Evolutionary conservation across 53 echinoderm and acorn worm genomes (phyloP).

Genomic region (Henricia sp.): DNA sequence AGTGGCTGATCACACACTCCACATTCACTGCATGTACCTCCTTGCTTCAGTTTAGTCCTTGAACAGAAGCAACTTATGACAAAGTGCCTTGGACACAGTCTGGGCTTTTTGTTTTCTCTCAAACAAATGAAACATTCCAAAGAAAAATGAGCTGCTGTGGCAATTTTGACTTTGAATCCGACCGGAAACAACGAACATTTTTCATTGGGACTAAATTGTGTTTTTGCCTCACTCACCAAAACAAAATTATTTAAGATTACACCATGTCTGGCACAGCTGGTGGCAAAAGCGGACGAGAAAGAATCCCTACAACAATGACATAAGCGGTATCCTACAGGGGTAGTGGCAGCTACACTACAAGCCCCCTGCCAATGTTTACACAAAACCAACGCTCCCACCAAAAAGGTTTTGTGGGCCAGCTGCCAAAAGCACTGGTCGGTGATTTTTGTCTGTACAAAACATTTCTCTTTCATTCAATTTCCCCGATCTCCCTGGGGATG

Average conservation of each 20-base stretch:
- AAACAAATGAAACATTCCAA: too few relatives aligned
- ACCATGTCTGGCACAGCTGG: conserved; percentile 30
- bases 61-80: neutral
- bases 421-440: conserved; percentile 27
- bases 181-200: too few relatives aligned
- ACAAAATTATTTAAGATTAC: conserved; percentile 26
- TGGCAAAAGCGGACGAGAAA: conserved; percentile 1
- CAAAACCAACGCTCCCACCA: conserved; percentile 12
- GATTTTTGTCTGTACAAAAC: neutral
- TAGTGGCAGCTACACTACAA: neutral
- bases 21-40: too few relatives aligned
- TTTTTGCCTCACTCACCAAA: neutral
- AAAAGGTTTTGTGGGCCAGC: conserved; percentile 15
- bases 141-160: too few relatives aligned
- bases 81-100: too few relatives aligned
- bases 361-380: conserved; percentile 35
- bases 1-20: too few relatives aligned
- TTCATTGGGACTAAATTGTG: too few relatives aligned
- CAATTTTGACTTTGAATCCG: too few relatives aligned
- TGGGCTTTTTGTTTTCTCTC: too few relatives aligned
- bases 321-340: conserved; percentile 1
- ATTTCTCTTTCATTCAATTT: conserved; percentile 20
- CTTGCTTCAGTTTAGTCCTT: too few relatives aligned
- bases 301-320: conserved; percentile 21
- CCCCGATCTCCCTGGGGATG: conserved; percentile 10